phyloP scores from a whole-genome alignment of 2,797 vertebrate species.

The Echiichthys vipera region DNA sequence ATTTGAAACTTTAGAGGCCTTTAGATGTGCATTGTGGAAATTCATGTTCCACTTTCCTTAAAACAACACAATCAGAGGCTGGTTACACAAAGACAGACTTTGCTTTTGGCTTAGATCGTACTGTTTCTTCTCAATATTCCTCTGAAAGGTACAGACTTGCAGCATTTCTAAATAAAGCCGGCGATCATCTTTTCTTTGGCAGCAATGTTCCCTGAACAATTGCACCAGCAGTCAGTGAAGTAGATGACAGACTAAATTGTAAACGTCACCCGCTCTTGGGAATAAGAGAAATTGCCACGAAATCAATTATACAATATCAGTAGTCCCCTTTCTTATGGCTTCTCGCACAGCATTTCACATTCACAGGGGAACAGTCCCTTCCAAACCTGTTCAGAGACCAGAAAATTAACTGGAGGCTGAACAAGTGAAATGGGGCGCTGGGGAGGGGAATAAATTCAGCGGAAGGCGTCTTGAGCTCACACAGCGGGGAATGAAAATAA shows the following conservation, averaged over 20 bases:
- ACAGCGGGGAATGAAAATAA: constrained; percentile 57
- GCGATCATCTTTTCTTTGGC: constrained; percentile 5
- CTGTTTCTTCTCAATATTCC: not conserved
- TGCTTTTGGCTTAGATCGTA: not conserved
- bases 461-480: constrained; percentile 33
- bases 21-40: too few species aligned
- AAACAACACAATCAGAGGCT: not conserved
- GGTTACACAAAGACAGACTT: not conserved
- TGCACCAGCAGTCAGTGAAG: constrained; percentile 17
- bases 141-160: constrained; percentile 1
- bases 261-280: constrained; percentile 19
- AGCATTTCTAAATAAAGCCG: not conserved
- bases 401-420: constrained; percentile 70
- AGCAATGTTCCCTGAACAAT: constrained; percentile 6
- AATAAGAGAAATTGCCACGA: constrained; percentile 43
- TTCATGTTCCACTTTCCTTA: not conserved
- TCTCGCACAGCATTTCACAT: constrained; percentile 27
- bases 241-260: constrained; percentile 15
- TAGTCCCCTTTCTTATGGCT: constrained; percentile 9
- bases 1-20: too few species aligned
- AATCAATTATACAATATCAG: constrained; percentile 68
- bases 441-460: constrained; percentile 57
- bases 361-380: constrained; percentile 49
- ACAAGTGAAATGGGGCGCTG: constrained; percentile 54
- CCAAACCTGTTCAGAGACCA: constrained; percentile 66